Evolutionary conservation across 2,113 vertebrate genomes (phyloP).

Genomic region (Trogon surrucura): DNA sequence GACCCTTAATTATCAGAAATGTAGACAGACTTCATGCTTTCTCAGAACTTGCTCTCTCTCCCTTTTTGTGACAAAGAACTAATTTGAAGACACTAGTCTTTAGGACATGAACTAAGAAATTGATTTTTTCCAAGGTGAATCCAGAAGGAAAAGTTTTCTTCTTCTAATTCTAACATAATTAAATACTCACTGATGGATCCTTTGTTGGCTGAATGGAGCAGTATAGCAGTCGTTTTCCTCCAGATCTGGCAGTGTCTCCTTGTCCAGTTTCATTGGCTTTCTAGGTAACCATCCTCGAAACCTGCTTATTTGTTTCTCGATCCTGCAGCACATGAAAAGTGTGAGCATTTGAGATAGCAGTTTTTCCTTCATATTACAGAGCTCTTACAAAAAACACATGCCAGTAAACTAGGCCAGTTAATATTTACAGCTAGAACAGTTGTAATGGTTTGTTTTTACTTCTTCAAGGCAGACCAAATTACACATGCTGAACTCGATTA

Average conservation of each 20-base stretch:
- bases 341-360: constrained; percentile 55
- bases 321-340: constrained; percentile 79
- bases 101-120: not conserved
- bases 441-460: not conserved
- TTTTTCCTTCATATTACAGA: not conserved
- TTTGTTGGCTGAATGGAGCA: constrained; percentile 93
- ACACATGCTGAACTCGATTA: not conserved
- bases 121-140: not conserved
- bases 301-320: constrained; percentile 94
- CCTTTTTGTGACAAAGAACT: not conserved
- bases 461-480: not conserved
- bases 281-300: constrained; percentile 92
- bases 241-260: constrained; percentile 90
- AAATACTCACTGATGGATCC: constrained; percentile 92
- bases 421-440: not conserved
- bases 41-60: not conserved
- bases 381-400: not conserved
- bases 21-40: not conserved
- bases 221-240: constrained; percentile 96
- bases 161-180: not conserved
- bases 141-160: not conserved
- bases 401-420: not conserved
- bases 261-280: constrained; percentile 94
- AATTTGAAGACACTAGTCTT: not conserved
- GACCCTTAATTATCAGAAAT: not conserved